Evolutionary conservation across 2,888 invertebrate genomes (phyloP).

Genomic region (Leptinotarsa haldemani): DNA sequence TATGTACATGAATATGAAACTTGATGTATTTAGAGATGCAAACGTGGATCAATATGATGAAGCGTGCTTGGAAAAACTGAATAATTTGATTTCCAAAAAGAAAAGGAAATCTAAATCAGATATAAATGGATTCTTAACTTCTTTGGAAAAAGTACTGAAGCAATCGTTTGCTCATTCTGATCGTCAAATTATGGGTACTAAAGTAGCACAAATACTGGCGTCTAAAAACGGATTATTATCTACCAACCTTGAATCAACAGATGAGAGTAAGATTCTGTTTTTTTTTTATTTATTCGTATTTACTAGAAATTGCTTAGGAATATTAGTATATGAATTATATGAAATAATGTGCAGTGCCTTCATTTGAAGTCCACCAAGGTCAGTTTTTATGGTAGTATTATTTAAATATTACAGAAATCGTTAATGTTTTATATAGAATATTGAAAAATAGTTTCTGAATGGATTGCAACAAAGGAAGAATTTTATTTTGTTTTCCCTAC

Average conservation of each 20-base stretch:
- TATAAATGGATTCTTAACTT: conserved; percentile 24
- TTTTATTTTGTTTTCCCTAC: no score
- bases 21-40: conserved; percentile 49
- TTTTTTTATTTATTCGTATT: conserved; percentile 1
- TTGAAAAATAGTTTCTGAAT: no score
- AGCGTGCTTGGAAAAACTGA: conserved; percentile 43
- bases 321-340: not conserved
- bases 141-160: conserved; percentile 38
- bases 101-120: conserved; percentile 30
- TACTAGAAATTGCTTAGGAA: conserved; percentile 31
- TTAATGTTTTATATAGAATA: no score
- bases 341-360: no score
- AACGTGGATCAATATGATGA: conserved; percentile 53
- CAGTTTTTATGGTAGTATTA: no score
- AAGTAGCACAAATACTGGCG: conserved; percentile 44
- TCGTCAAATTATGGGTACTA: conserved; percentile 33
- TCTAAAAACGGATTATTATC: conserved; percentile 38
- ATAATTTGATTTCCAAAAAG: conserved; percentile 35
- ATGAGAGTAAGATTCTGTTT: conserved; percentile 33
- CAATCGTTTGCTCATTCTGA: conserved; percentile 27
- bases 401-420: no score
- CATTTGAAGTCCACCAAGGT: no score
- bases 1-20: conserved; percentile 41
- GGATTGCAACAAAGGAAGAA: no score
- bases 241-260: conserved; percentile 28